These are phyloP conservation scores for Drosophila pseudoananassae DNA, from an alignment of 1,140 invertebrate genomes.

Conservation along the genomic window DNA sequence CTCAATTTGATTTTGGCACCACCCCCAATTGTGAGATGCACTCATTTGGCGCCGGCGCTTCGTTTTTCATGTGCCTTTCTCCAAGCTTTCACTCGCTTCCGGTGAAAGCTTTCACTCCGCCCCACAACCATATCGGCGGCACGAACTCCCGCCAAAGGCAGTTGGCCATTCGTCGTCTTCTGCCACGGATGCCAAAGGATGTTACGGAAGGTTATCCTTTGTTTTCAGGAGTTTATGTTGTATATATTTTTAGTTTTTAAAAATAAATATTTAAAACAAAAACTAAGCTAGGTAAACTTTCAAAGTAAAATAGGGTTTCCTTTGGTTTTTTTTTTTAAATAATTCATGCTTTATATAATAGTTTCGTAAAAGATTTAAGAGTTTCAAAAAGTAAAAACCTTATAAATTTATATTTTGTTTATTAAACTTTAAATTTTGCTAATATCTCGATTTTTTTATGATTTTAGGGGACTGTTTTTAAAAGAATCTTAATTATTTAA, in stretches of 20 bases:
- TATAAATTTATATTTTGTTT: no score
- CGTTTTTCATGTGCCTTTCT: slow-evolving; percentile 8
- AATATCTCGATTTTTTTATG: no score
- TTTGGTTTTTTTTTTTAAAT: no score
- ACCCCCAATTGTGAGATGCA: slow-evolving; percentile 62
- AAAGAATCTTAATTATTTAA: no score
- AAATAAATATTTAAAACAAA: background rate
- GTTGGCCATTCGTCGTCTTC: slow-evolving; percentile 17
- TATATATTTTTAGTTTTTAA: background rate
- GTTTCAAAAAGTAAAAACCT: no score
- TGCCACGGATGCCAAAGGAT: background rate
- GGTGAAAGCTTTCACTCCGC: slow-evolving; percentile 44
- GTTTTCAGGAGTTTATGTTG: background rate
- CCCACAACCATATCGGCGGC: background rate
- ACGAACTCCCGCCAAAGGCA: background rate
- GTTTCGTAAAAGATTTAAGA: no score
- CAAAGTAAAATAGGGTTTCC: no score
- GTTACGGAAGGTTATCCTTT: background rate
- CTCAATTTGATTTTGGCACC: slow-evolving; percentile 60
- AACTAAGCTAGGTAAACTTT: no score
- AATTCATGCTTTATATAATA: no score
- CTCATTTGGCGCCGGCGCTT: slow-evolving; percentile 41
- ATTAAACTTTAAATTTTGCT: no score
- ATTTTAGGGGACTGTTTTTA: no score
- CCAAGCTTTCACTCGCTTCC: slow-evolving; percentile 59